phyloP scores from a whole-genome alignment of 2,797 vertebrate species.

The Pampus argenteus region DNA sequence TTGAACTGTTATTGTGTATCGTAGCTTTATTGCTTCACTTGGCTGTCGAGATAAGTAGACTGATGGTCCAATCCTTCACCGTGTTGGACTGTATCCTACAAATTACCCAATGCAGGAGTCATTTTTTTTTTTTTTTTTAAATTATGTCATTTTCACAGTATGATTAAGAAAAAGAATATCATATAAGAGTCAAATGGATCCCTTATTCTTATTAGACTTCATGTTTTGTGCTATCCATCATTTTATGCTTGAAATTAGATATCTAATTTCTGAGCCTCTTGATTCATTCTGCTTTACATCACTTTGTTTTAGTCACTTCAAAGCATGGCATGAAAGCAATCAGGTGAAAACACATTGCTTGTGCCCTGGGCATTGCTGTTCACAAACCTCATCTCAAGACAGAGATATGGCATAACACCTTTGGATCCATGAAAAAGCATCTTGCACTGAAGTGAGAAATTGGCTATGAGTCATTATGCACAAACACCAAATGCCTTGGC shows the following conservation, averaged over 20 bases:
- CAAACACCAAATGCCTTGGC: constrained; percentile 80
- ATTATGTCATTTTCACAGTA: neutral
- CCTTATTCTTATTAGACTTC: constrained; percentile 9
- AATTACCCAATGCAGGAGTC: neutral
- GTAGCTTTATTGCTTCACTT: constrained; percentile 1
- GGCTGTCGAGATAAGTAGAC: neutral
- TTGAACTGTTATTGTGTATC: constrained; percentile 30
- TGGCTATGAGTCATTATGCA: constrained; percentile 84
- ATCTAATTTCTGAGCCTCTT: constrained; percentile 37
- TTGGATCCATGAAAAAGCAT: constrained; percentile 79
- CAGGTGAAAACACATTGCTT: constrained; percentile 74
- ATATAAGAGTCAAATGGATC: neutral
- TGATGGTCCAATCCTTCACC: neutral
- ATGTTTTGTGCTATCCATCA: constrained; percentile 17
- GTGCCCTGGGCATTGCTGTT: constrained; percentile 68
- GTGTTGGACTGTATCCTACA: neutral
- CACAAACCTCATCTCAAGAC: constrained; percentile 74
- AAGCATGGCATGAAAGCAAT: constrained; percentile 73
- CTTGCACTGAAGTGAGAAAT: constrained; percentile 81
- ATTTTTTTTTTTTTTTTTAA: no score
- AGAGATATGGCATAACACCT: constrained; percentile 77
- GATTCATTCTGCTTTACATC: constrained; percentile 47
- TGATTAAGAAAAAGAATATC: neutral
- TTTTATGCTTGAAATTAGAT: constrained; percentile 45
- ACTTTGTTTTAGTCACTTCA: constrained; percentile 60